phyloP scores from a whole-genome alignment of 2,797 vertebrate genomes.

The Mormyrus proboscirostris region DNA sequence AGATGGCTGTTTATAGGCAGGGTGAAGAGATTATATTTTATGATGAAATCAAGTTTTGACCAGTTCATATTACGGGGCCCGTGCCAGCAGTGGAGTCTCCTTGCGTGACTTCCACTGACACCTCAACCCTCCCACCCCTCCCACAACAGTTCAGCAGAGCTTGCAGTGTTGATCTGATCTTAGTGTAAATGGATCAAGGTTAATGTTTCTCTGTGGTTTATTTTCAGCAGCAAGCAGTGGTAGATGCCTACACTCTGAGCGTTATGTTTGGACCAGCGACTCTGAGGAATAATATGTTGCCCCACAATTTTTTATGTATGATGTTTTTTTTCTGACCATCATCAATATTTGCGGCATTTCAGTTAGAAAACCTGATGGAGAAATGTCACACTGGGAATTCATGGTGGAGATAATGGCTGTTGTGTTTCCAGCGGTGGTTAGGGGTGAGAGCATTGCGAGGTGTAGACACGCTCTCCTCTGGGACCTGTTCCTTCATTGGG shows the following conservation, averaged over 20 bases:
- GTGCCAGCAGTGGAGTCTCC: background rate
- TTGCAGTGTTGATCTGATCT: background rate
- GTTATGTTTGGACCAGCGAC: background rate
- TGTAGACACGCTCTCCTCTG: background rate
- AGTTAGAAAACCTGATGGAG: background rate
- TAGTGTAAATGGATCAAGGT: constrained; percentile 8
- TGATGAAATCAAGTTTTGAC: background rate
- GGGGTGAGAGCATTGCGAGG: background rate
- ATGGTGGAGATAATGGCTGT: background rate
- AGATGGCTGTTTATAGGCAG: background rate
- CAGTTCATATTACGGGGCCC: background rate
- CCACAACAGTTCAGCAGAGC: background rate
- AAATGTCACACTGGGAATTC: background rate
- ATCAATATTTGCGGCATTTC: background rate
- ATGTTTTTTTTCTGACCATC: background rate
- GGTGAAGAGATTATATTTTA: background rate
- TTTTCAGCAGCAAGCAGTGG: background rate
- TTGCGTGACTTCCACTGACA: background rate
- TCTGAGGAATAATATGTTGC: background rate
- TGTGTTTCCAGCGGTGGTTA: background rate
- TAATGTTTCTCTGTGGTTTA: background rate
- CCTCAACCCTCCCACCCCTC: background rate
- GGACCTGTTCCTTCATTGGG: background rate
- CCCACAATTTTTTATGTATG: background rate
- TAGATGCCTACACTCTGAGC: background rate